Evolutionary conservation across 2,888 invertebrate species (phyloP).

Genomic region (Gortyna flavago): DNA sequence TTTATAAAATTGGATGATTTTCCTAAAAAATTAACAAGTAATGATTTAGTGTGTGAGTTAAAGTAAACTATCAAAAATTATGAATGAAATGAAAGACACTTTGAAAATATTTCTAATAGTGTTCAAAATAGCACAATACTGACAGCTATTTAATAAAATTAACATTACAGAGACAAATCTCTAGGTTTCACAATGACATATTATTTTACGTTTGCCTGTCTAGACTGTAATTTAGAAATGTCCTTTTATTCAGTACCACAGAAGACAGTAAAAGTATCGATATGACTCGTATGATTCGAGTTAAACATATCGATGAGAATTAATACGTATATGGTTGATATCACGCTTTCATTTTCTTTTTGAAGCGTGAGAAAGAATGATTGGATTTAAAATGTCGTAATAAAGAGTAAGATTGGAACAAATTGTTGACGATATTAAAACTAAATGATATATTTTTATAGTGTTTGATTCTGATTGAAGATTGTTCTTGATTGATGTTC

Average conservation of each 20-base stretch:
- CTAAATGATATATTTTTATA: conserved; percentile 45
- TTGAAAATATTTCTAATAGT: conserved; percentile 15
- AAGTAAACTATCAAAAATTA: background rate
- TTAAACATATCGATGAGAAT: conserved; percentile 28
- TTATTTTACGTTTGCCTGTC: conserved; percentile 37
- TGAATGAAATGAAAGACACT: background rate
- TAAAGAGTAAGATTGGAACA: conserved; percentile 64
- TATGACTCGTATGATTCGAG: conserved; percentile 27
- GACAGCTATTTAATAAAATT: conserved; percentile 2
- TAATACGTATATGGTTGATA: conserved; percentile 20
- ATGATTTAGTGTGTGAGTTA: no score
- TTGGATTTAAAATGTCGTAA: conserved; percentile 49
- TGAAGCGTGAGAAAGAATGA: conserved; percentile 66
- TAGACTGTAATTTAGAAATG: conserved; percentile 44
- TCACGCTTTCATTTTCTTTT: conserved; percentile 71
- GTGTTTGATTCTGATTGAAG: conserved; percentile 58
- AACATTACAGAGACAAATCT: background rate
- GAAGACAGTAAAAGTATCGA: conserved; percentile 20
- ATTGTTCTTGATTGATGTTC: conserved; percentile 47
- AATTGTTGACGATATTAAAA: conserved; percentile 53
- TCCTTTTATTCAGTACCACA: conserved; percentile 5
- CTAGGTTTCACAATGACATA: conserved; percentile 40
- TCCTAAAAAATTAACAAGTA: no score
- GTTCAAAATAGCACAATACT: background rate
- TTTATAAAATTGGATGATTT: no score